Percentiles rank a stretch among this genome's conserved stretches.
These are phyloP conservation scores for Sisyra nigra DNA, from an alignment of 2,888 invertebrate species.

Conservation along the genomic window DNA sequence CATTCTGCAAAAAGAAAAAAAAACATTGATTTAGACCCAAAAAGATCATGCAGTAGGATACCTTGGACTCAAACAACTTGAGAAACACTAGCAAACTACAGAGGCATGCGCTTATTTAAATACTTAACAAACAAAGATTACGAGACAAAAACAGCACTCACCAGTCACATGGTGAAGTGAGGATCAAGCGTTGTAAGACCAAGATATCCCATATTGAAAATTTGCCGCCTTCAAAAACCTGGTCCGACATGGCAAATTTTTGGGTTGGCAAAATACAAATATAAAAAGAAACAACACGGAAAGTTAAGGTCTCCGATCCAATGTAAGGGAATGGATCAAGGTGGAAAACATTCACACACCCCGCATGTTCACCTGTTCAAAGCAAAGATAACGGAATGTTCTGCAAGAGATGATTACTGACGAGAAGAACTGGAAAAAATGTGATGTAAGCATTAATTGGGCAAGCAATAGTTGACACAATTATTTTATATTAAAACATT, in stretches of 20 bases:
- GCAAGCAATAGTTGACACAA: background rate
- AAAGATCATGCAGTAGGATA: constrained; percentile 10
- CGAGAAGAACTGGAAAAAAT: background rate
- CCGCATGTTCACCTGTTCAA: background rate
- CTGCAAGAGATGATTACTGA: constrained; percentile 6
- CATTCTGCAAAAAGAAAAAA: constrained; percentile 40
- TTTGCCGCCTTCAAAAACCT: background rate
- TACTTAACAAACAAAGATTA: background rate
- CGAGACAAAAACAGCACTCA: constrained; percentile 6
- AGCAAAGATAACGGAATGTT: background rate
- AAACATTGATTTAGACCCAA: constrained; percentile 12
- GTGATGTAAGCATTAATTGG: background rate
- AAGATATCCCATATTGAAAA: constrained; percentile 7
- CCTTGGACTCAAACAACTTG: constrained; percentile 5
- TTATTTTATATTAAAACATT: constrained; percentile 15
- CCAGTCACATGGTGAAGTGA: constrained; percentile 9
- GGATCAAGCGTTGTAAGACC: constrained; percentile 7
- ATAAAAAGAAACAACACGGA: background rate
- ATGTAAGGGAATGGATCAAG: background rate
- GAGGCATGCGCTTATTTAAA: background rate
- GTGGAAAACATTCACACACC: background rate
- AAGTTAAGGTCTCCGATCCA: no score
- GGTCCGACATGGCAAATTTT: background rate
- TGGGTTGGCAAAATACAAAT: background rate
- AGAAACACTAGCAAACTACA: background rate